These are phyloP conservation scores for Yasuhikotakia modesta DNA, from an alignment of 2,797 vertebrate species.

Conservation along the genomic window DNA sequence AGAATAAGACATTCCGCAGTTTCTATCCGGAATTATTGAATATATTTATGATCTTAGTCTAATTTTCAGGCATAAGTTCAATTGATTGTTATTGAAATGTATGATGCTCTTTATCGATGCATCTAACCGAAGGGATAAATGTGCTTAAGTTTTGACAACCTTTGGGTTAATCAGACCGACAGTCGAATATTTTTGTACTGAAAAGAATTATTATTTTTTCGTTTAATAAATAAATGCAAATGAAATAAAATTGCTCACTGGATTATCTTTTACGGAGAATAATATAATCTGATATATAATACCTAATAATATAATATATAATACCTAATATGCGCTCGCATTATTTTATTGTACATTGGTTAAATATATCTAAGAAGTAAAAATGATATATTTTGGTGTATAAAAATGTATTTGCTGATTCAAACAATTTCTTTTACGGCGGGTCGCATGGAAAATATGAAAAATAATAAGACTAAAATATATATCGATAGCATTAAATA, in stretches of 20 bases:
- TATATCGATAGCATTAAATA: too few relatives aligned
- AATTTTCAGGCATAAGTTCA: background rate
- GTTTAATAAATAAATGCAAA: conserved; percentile 76
- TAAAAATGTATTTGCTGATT: too few relatives aligned
- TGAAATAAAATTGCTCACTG: conserved; percentile 52
- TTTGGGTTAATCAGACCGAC: conserved; percentile 13
- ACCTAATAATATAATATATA: too few relatives aligned
- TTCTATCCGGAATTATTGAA: too few relatives aligned
- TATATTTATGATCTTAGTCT: background rate
- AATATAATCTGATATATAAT: too few relatives aligned
- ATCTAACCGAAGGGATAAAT: background rate
- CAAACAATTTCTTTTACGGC: too few relatives aligned
- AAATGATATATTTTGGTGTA: too few relatives aligned
- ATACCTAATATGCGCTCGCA: too few relatives aligned
- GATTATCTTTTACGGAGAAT: background rate
- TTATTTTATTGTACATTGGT: too few relatives aligned
- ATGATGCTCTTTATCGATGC: background rate
- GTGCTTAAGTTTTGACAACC: background rate
- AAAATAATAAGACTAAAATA: too few relatives aligned
- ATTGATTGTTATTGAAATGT: background rate
- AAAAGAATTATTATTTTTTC: conserved; percentile 79
- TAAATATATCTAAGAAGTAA: too few relatives aligned
- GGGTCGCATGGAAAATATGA: too few relatives aligned
- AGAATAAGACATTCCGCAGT: background rate
- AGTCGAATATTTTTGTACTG: conserved; percentile 80